Base-by-base conservation (phyloP, 2,797 vertebrate species). In the Arrhamphus sclerolepis region DNA sequence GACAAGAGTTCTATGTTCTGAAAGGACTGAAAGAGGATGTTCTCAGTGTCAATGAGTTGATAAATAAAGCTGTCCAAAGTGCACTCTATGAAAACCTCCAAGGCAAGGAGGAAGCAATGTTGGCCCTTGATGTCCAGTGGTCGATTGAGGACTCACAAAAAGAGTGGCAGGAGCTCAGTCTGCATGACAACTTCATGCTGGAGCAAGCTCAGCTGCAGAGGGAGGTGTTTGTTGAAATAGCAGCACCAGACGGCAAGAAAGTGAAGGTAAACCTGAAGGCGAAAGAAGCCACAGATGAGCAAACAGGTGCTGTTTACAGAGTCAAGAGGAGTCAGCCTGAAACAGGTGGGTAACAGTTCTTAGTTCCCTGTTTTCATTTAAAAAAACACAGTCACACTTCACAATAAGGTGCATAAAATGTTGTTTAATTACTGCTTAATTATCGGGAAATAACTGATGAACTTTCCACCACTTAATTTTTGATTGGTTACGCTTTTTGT, bases 1-100 rank as follows among this genome's bases (percentile, higher is more conserved):
- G 21, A 2, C 39, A 28, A n/a, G 61, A 72, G 0, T 22, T 64
- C 7, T 83, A 68, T 0, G 22, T 87, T 1, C 73, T 89, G 31
- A 75, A 24, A 41, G 89, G 88, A 46, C 62, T 90, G 1, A 85
- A 73, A 31, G 88, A 89, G 43, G 85, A 89, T 0, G 78, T 90
- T 42, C 29, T 86, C 63, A 71, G 73, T 1, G 56, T 85, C 42
- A 44, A 1, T 6, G 79, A 81, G 9, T 51, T 86, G 1, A 9
- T 88, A 3, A 62, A 41, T 48, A 54, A 9, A 58, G 75, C 67
- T 0, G 13, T 81, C 38, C 58, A 71, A 9, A 26, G 66, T 13
- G 62, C 53, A 0, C 66, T 88, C 6, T 13, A 0, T 14, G 7
- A 65, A 54, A 77, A 80, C 54, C 0, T 66, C 4, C 47, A 59